Evolutionary conservation across 2,797 vertebrate species (phyloP), one percentile per base, ranked within the genome.

Genomic region (Spheniscus humboldti): DNA sequence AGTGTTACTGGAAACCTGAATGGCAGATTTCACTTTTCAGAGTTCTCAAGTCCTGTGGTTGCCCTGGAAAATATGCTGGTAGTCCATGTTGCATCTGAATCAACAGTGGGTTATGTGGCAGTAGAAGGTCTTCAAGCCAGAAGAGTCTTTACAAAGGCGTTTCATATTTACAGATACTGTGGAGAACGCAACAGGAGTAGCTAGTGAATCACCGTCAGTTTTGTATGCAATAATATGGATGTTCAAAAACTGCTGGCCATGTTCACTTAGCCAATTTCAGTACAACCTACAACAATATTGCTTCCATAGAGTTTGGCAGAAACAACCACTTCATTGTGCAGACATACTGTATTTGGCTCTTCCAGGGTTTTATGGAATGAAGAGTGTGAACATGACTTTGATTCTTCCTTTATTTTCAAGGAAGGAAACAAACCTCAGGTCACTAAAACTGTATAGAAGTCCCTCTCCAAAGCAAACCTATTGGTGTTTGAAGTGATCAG

Each of bases 91-190:
- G 35, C 45, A 31, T 48, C 55, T 68, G 87, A 86, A 76, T 37
- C 22, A 92, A 62, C 7, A 90, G 55, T 4, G 1, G 33, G 5
- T 90, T 75, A 39, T 64, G 59, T 73, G 59, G 16, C 47, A 76
- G 62, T 14, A 92, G 56, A n/a, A 66, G 55, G 35, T 62, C 86
- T 71, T 78, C 59, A 45, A 31, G 68, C 31, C 91, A 73, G 55
- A 80, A 56, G 57, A 59, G 69, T 45, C 78, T 80, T 93, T 91
- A 72, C 33, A 72, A 82, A 94, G 82, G 92, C 90, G 87, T 95
- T 94, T 95, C 94, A 90, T 94, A 55, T 91, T 96, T 90, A 86
- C 81, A 86, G 86, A 48, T 84, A 66, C 53, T 6, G 4, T 52
- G 35, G 84, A 96, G 72, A 86, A 57, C 0, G 3, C 76, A 47